Evolutionary conservation across 2,113 vertebrate genomes (phyloP).

Genomic region (Gnathonemus echidnorhynchus): DNA sequence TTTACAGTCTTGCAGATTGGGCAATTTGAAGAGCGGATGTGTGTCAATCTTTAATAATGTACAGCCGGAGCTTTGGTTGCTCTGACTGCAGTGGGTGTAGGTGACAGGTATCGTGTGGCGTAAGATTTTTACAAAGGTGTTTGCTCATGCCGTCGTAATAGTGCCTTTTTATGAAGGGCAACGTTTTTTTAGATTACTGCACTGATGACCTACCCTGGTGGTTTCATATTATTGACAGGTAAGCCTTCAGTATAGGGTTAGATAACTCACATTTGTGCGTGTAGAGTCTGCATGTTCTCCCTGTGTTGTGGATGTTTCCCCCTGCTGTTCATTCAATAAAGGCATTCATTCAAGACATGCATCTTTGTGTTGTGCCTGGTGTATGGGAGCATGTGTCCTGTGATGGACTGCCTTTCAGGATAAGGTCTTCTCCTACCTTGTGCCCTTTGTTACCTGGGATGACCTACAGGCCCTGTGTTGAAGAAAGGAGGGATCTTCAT

Average conservation of each 20-base stretch:
- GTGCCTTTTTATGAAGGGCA: background rate
- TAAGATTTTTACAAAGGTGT: background rate
- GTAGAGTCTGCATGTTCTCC: background rate
- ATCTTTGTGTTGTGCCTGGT: background rate
- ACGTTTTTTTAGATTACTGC: background rate
- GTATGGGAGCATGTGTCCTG: background rate
- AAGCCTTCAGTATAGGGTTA: background rate
- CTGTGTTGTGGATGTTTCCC: background rate
- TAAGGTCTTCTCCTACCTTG: background rate
- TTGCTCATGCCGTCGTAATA: background rate
- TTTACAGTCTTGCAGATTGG: background rate
- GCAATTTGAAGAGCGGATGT: slow-evolving; percentile 1
- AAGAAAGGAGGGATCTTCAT: background rate
- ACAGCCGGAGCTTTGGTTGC: background rate
- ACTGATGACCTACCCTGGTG: background rate
- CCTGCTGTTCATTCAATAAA: background rate
- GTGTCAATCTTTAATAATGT: slow-evolving; percentile 7
- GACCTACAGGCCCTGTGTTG: background rate
- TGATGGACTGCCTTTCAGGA: background rate
- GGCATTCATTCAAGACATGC: background rate
- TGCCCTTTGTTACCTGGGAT: background rate
- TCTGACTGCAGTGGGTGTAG: background rate
- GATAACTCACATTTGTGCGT: background rate
- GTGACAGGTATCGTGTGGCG: slow-evolving; percentile 5
- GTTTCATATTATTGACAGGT: background rate